A percentile compares a stretch with the other conserved stretches of the same genome.
Evolutionary conservation across 2,888 invertebrate species (phyloP).

Genomic region (Plusia festucae): DNA sequence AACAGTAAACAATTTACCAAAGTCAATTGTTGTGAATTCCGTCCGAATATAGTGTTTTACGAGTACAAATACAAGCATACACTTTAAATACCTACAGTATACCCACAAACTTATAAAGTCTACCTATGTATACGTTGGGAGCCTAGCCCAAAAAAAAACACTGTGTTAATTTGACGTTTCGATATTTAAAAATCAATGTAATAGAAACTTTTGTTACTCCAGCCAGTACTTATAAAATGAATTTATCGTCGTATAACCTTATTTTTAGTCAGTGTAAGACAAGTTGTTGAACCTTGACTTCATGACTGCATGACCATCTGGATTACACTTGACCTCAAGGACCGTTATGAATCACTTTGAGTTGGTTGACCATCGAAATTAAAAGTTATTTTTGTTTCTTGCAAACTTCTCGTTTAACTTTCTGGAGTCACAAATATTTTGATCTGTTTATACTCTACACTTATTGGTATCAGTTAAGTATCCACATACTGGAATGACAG

Average conservation of each 20-base stretch:
- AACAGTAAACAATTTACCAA: conserved; percentile 41
- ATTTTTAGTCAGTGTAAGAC: background rate
- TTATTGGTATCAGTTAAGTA: background rate
- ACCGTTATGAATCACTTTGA: conserved; percentile 1
- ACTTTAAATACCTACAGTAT: background rate
- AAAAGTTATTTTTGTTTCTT: background rate
- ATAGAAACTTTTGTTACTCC: background rate
- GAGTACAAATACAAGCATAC: conserved; percentile 15
- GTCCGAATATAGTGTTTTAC: conserved; percentile 44
- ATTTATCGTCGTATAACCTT: background rate
- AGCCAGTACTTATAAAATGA: background rate
- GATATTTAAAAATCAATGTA: background rate
- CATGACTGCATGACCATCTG: conserved; percentile 2
- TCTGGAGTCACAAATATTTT: background rate
- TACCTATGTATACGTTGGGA: background rate
- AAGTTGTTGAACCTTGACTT: conserved; percentile 1
- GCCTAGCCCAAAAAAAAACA: background rate
- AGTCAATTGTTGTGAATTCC: conserved; percentile 36
- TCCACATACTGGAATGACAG: background rate
- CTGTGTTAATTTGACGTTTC: background rate
- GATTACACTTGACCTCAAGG: background rate
- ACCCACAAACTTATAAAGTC: too few species aligned
- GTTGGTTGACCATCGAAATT: background rate
- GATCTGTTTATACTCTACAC: background rate
- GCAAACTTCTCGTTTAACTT: background rate